A percentile compares a stretch with the other conserved stretches of the same genome.
phyloP scores from a whole-genome alignment of 2,113 vertebrate species.

The Phainopepla nitens region DNA sequence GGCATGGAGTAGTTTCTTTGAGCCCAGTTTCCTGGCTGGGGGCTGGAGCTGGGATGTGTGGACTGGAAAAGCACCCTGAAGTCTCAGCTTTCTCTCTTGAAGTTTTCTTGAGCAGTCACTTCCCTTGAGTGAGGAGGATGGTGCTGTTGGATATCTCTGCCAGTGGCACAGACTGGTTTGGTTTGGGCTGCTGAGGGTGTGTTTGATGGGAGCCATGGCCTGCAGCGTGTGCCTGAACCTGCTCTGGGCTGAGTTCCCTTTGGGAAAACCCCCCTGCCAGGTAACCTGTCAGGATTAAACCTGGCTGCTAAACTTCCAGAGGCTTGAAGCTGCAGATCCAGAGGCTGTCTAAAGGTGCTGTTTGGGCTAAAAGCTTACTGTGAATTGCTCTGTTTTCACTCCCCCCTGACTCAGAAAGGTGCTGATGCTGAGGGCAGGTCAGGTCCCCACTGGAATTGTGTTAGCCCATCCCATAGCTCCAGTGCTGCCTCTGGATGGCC shows the following conservation, averaged over 20 bases:
- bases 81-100: background rate
- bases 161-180: background rate
- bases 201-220: background rate
- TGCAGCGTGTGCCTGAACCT: accelerated
- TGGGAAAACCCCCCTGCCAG: background rate
- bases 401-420: background rate
- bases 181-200: background rate
- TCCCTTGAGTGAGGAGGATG: background rate
- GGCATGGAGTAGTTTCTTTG: background rate
- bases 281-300: background rate
- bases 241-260: background rate
- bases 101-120: background rate
- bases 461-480: background rate
- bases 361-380: background rate
- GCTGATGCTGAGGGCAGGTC: background rate
- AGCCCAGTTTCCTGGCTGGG: background rate
- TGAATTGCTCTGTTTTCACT: background rate
- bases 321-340: background rate
- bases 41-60: background rate
- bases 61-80: background rate
- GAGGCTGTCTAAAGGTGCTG: background rate
- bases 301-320: background rate
- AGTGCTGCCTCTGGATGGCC: background rate
- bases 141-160: background rate
- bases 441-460: background rate